Evolutionary conservation across 2,113 vertebrate genomes (phyloP).

Genomic region (Corythornis madagascariensis): DNA sequence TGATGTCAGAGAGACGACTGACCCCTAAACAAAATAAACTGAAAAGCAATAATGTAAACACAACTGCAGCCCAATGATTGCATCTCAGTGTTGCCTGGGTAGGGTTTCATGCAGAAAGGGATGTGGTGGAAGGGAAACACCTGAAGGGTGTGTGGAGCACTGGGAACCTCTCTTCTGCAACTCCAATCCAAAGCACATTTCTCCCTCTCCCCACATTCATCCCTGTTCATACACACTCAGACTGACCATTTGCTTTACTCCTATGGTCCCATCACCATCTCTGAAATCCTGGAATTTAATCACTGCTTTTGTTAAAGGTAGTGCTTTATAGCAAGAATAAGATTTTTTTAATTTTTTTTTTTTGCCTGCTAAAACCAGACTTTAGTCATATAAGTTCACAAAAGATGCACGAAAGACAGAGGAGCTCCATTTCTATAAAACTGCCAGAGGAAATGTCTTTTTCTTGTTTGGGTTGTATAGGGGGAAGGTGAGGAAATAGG

Average conservation of each 20-base stretch:
- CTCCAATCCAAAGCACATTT: neutral
- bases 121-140: neutral
- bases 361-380: neutral
- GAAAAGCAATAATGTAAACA: neutral
- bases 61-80: neutral
- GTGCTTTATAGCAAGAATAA: neutral
- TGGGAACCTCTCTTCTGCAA: neutral
- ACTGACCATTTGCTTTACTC: neutral
- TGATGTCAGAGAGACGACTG: neutral
- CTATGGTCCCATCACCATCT: neutral
- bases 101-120: neutral
- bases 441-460: neutral
- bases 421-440: neutral
- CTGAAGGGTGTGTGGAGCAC: neutral
- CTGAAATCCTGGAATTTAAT: neutral
- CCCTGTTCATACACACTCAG: neutral
- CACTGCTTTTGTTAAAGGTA: neutral
- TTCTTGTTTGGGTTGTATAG: slow-evolving; percentile 7
- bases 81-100: neutral
- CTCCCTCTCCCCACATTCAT: neutral
- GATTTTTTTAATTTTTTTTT: neutral
- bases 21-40: neutral
- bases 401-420: neutral
- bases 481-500: slow-evolving; percentile 9
- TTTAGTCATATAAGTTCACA: neutral